A percentile compares a stretch with the other conserved stretches of the same genome.
phyloP scores from a whole-genome alignment of 2,113 vertebrate genomes.

The Neogale vison region DNA sequence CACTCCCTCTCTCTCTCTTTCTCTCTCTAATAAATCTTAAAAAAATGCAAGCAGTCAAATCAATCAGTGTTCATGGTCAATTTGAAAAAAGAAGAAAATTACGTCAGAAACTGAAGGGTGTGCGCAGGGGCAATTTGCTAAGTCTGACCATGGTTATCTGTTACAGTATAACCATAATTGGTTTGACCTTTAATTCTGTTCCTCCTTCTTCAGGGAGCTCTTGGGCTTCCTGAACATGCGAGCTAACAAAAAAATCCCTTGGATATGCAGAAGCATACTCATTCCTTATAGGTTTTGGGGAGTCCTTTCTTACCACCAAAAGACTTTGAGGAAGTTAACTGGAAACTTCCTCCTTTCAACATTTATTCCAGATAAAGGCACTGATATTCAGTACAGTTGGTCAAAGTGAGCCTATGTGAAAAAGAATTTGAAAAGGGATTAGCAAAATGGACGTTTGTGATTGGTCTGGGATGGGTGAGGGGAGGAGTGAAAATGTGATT shows the following conservation, averaged over 20 bases:
- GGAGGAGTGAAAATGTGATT: not conserved
- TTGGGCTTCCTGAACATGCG: not conserved
- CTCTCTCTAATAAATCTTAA: not conserved
- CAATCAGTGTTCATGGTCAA: not conserved
- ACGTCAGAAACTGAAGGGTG: not conserved
- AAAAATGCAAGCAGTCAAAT: not conserved
- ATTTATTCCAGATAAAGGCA: not conserved
- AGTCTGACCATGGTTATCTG: not conserved
- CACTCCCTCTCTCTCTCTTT: too few relatives aligned
- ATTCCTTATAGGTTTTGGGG: not conserved
- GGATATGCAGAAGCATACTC: not conserved
- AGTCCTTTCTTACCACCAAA: not conserved
- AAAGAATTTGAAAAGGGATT: not conserved
- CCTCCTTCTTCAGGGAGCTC: not conserved
- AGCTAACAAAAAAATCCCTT: not conserved
- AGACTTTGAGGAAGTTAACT: not conserved
- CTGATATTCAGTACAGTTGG: not conserved
- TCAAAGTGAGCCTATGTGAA: not conserved
- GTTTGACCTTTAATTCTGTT: not conserved
- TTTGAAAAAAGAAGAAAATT: not conserved
- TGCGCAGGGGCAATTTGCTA: not conserved
- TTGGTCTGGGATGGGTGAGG: not conserved
- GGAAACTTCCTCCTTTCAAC: not conserved
- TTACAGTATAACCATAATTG: not conserved
- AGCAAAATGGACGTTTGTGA: not conserved